Evolutionary conservation across 1,140 invertebrate genomes (phyloP), one percentile per base, ranked within the genome.

Genomic region (Drosophila kurseongensis): DNA sequence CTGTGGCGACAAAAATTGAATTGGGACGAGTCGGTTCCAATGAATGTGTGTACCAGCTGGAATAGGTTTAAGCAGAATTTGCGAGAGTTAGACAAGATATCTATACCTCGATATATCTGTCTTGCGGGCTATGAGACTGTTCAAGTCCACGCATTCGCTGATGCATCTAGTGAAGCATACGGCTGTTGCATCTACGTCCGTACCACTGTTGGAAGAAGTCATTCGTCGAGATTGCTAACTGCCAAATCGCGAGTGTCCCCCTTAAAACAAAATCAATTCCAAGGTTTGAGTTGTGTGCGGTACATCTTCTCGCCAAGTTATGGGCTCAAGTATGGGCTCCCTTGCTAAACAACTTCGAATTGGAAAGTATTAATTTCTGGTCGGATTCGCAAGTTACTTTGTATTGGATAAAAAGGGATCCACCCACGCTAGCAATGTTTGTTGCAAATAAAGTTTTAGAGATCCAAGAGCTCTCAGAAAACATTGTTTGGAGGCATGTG

Each of bases 241-340:
- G 44, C 44, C 14, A 47, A 48, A 4, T 47, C 16, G 35, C 4
- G 7, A 36, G 32, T 38, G 23, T 23, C 23, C 8, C 57, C 9
- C 18, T 57, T 32, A 48, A 59, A 48, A 47, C 44, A 12, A 59
- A 48, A 13, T 59, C 32, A 14, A 48, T 48, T 38, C 44, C 32
- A 38, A 14, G 56, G 27, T 12, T 58, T 9, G 42, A 58, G 42
- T 18, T 58, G 29, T 42, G 36, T 29, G 40, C 23, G 9, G 54
- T 23, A 12, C 38, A 56, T 42, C 40, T 56, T 8, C 40, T 56
- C 0, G 10, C 23, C 9, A 44, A 57, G 7, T 10, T 57, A 12
- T 57, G 55, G 40, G 23, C 3, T 23, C 23, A 2, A 23, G 23
- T 23, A 4, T 23, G 18, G 2, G 23, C 23, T 23, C 23, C 23